These are phyloP conservation scores for Arctopsyche grandis DNA, from an alignment of 1,140 invertebrate species.

Conservation along the genomic window DNA sequence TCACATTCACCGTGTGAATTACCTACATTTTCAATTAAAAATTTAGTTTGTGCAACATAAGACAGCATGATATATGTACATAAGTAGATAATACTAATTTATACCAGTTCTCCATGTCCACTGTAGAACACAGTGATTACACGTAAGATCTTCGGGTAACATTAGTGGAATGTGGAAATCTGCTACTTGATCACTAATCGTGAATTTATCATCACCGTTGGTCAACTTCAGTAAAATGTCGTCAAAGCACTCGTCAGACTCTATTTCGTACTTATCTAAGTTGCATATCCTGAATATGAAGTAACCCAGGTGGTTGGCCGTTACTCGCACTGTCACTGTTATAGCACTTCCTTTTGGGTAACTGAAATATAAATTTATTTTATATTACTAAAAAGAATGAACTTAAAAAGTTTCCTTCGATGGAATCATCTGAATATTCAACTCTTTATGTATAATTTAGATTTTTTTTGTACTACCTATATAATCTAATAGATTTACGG, in stretches of 20 bases:
- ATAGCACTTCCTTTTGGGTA: constrained; percentile 58
- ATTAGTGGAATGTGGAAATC: constrained; percentile 25
- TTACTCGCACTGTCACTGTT: constrained; percentile 58
- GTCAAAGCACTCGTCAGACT: constrained; percentile 68
- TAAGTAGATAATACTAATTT: background rate
- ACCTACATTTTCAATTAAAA: constrained; percentile 53
- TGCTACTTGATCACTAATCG: background rate
- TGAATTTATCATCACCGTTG: constrained; percentile 12
- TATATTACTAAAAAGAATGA: background rate
- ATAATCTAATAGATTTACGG: too few species aligned
- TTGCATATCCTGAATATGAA: constrained; percentile 67
- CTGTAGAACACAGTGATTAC: constrained; percentile 70
- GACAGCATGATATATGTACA: background rate
- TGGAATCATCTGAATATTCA: too few species aligned
- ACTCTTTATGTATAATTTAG: background rate
- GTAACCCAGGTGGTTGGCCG: constrained; percentile 64
- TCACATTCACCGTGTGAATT: constrained; percentile 70
- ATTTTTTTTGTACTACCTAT: background rate
- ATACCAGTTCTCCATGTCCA: constrained; percentile 68
- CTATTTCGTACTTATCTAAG: constrained; percentile 55
- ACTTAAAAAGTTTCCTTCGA: too few species aligned
- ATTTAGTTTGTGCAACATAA: background rate
- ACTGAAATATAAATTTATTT: constrained; percentile 47
- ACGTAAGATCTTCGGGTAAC: constrained; percentile 63
- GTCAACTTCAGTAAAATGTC: constrained; percentile 24